Base-by-base conservation (phyloP, 1,140 invertebrate genomes). In the Drosophila punjabiensis region DNA sequence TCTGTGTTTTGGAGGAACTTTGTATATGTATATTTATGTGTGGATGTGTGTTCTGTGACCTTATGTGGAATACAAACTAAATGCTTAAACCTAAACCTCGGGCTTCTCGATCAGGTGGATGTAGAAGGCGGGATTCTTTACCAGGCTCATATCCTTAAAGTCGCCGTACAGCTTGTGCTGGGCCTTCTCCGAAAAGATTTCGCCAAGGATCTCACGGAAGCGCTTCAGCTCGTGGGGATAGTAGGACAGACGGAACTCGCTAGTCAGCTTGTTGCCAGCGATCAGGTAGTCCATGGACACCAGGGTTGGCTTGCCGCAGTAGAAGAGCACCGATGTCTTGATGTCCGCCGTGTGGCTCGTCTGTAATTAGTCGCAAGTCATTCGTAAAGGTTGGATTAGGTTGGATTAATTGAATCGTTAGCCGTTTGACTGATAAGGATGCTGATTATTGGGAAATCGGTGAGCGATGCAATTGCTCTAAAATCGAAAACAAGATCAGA, bases 161-260 rank as follows among this genome's bases (percentile, higher is more conserved):
- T 98, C 97, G 0, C 95, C 97, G 79, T 95, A 98, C 28, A 97
- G 95, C 48, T 94, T 94, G 89, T 97, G 96, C 58, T 95, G 94
- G 0, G 94, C 94, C 28, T 94, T 92, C 13, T 93, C 80, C n/a
- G 95, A 95, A 91, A 98, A 98, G 7, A 95, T 95, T 63, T 96
- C 95, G 45, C 94, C 93, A 16, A 98, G 92, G 93, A 98, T 96
- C 4, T 94, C 82, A 1, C 94, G 95, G 93, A 98, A 98, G 3
- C 94, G 93, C 11, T 95, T 94, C 58, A 98, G 92, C 50, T 95
- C 95, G 83, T 98, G 97, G 7, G 97, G 97, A 93, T 97, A 98
- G 90, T 98, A 98, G 7, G 97, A 97, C 16, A 98, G 93, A 14
- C 97, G 95, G 93, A 98, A 98, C 85, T 97, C 95, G 85, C 96